These are phyloP conservation scores for Microplitis deprimator DNA, from an alignment of 2,888 invertebrate genomes.

Conservation along the genomic window DNA sequence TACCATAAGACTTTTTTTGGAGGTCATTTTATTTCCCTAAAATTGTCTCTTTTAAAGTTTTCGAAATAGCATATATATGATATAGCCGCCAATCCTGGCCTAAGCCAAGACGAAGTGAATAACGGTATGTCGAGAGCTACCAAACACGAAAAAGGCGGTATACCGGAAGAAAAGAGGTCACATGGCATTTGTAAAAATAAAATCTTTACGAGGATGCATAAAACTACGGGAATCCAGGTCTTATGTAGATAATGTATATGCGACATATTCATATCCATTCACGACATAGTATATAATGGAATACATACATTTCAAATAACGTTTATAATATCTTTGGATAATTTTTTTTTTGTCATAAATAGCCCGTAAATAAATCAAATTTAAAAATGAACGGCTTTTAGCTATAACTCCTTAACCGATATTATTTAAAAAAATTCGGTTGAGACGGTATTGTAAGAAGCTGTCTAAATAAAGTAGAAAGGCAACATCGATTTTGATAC, in stretches of 20 bases:
- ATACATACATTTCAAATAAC: conserved; percentile 9
- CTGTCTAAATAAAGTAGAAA: too few relatives aligned
- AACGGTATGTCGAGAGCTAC: conserved; percentile 28
- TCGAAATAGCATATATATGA: not conserved
- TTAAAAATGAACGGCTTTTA: too few relatives aligned
- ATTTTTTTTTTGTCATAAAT: not conserved
- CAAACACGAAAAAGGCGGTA: conserved; percentile 41
- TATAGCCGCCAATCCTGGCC: conserved; percentile 21
- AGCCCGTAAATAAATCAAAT: too few relatives aligned
- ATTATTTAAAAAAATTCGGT: too few relatives aligned
- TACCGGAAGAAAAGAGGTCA: conserved; percentile 45
- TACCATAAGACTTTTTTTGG: too few relatives aligned
- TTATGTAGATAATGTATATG: conserved; percentile 17
- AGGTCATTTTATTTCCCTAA: too few relatives aligned
- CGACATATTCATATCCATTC: conserved; percentile 14
- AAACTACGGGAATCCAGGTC: conserved; percentile 43
- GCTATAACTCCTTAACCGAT: too few relatives aligned
- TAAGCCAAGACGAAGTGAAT: conserved; percentile 8
- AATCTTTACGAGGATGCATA: conserved; percentile 58
- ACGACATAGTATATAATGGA: conserved; percentile 1
- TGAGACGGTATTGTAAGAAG: too few relatives aligned
- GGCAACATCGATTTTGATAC: too few relatives aligned
- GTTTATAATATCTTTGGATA: not conserved
- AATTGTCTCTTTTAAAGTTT: too few relatives aligned
- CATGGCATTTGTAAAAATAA: conserved; percentile 52